Evolutionary conservation across 1,140 invertebrate species (phyloP).

Genomic region (Globodera rostochiensis): DNA sequence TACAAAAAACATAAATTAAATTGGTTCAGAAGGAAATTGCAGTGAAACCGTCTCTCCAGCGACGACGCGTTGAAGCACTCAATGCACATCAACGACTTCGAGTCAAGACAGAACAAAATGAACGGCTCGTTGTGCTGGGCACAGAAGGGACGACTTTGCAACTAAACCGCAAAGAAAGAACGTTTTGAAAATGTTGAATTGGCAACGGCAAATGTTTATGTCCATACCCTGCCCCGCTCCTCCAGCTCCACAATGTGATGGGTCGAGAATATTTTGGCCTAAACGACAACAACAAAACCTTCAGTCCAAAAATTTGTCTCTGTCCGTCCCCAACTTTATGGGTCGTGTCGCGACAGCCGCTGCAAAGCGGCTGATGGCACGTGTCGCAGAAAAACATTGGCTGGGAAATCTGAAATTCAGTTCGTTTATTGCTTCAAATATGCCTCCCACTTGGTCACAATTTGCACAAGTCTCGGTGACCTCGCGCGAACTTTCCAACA

Average conservation of each 20-base stretch:
- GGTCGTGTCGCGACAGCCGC: slow-evolving; percentile 45
- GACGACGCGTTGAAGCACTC: slow-evolving; percentile 62
- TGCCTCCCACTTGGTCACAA: slow-evolving; percentile 54
- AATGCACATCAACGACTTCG: slow-evolving; percentile 58
- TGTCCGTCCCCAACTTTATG: slow-evolving; percentile 41
- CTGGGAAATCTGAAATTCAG: slow-evolving; percentile 47
- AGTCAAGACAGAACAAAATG: slow-evolving; percentile 57
- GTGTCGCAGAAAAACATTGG: slow-evolving; percentile 65
- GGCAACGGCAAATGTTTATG: not conserved
- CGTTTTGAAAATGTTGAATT: not conserved
- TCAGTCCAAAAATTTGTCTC: slow-evolving; percentile 7
- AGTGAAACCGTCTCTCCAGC: slow-evolving; percentile 10
- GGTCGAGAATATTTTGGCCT: slow-evolving; percentile 60
- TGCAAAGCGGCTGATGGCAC: slow-evolving; percentile 63
- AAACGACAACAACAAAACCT: slow-evolving; percentile 12
- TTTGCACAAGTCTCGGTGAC: slow-evolving; percentile 61
- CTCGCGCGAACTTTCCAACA: slow-evolving; percentile 59
- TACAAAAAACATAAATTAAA: slow-evolving; percentile 13
- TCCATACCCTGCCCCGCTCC: slow-evolving; percentile 46
- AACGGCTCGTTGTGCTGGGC: slow-evolving; percentile 57
- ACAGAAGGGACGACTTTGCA: slow-evolving; percentile 43
- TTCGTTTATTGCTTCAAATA: not conserved
- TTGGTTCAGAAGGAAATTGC: slow-evolving; percentile 31
- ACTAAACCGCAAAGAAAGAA: not conserved
- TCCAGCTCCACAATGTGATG: slow-evolving; percentile 59